phyloP scores from a whole-genome alignment of 1,140 invertebrate genomes.

The Drosophila sproati region DNA sequence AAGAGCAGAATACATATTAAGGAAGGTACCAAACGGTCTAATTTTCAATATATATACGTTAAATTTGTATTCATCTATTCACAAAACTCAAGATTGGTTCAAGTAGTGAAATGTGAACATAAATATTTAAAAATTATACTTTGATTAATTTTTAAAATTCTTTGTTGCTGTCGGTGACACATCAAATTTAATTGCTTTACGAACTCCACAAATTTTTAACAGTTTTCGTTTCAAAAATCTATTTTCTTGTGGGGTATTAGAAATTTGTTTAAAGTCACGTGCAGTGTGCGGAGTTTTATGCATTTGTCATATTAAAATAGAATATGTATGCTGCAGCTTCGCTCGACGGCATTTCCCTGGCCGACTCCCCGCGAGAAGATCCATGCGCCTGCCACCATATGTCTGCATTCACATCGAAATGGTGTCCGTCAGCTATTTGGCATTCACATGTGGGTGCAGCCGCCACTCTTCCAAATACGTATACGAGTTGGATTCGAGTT shows the following conservation, averaged over 20 bases:
- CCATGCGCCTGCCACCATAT: conserved; percentile 46
- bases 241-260: not conserved
- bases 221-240: not conserved
- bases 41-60: too few species aligned
- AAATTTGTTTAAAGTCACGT: conserved; percentile 64
- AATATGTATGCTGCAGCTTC: conserved; percentile 49
- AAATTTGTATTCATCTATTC: too few species aligned
- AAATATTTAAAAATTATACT: too few species aligned
- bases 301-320: conserved; percentile 56
- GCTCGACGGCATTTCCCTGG: conserved; percentile 12
- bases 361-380: conserved; percentile 4
- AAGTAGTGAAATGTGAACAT: too few species aligned
- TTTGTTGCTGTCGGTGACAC: not conserved
- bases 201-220: not conserved
- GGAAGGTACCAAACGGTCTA: too few species aligned
- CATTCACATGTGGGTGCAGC: conserved; percentile 30
- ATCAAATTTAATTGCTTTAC: too few species aligned
- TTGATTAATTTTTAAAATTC: too few species aligned
- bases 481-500: conserved; percentile 18
- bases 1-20: too few species aligned
- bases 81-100: too few species aligned
- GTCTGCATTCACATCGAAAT: conserved; percentile 48
- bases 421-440: conserved; percentile 24
- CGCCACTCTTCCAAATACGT: not conserved
- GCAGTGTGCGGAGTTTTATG: conserved; percentile 36